Conservation (phyloP, 2,113 vertebrate species). For the Aegypius monachus region DNA sequence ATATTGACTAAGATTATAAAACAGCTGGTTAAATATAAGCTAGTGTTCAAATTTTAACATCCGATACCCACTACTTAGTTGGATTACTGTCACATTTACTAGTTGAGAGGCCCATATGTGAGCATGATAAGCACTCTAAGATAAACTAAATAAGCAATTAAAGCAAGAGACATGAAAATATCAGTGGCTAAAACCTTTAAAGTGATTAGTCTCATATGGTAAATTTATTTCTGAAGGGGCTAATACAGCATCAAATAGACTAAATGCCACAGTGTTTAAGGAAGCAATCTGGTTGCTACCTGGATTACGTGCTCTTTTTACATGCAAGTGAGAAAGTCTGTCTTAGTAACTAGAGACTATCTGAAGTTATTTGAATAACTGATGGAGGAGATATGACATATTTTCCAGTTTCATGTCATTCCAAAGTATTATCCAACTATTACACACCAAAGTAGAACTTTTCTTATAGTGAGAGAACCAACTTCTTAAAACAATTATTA, state of each 20-base stretch:
- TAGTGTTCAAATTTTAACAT: background rate
- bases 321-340: background rate
- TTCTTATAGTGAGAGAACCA: background rate
- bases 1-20: background rate
- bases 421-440: background rate
- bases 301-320: background rate
- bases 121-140: background rate
- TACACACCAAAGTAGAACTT: background rate
- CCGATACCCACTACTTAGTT: background rate
- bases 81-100: background rate
- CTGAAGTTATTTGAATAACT: background rate
- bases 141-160: background rate
- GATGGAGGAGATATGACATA: background rate
- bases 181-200: background rate
- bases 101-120: background rate
- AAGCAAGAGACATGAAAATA: background rate
- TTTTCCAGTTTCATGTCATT: background rate
- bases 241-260: background rate
- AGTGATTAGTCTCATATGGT: background rate
- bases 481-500: background rate
- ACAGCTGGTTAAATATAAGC: background rate
- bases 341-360: background rate
- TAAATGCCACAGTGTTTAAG: background rate
- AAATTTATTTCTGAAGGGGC: background rate
- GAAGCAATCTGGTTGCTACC: background rate